Evolutionary conservation across 2,797 vertebrate genomes (phyloP).

Genomic region (Lutra lutra): DNA sequence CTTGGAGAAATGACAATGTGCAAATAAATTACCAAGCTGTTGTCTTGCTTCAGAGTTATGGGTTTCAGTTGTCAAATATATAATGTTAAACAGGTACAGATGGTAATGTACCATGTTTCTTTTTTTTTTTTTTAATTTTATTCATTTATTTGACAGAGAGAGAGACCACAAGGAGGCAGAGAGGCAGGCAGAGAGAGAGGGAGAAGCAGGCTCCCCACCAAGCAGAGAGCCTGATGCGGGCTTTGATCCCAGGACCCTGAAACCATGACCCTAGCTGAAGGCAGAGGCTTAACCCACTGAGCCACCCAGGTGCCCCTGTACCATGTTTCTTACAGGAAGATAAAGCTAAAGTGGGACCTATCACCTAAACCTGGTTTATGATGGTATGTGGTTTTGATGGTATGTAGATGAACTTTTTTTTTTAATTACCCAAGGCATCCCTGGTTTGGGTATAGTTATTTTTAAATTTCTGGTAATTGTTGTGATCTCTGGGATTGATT

Average conservation of each 20-base stretch:
- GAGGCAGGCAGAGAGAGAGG: no score
- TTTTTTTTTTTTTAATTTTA: no score
- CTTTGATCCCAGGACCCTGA: no score
- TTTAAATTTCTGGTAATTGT: neutral
- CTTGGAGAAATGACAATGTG: neutral
- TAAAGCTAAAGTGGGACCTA: neutral
- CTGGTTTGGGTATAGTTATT: neutral
- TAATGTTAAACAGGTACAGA: neutral
- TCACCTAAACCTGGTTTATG: neutral
- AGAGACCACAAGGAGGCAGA: no score
- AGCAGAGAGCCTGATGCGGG: no score
- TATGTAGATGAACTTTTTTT: neutral
- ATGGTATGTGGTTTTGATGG: neutral
- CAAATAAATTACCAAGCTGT: neutral
- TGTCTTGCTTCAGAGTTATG: neutral
- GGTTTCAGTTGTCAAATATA: neutral
- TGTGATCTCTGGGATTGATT: neutral
- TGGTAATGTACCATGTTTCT: neutral
- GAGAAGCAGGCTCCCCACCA: no score
- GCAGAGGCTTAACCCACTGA: no score
- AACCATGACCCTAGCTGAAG: no score
- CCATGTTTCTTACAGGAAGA: neutral
- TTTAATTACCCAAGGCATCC: neutral
- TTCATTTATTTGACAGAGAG: no score
- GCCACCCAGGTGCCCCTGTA: no score